Percentiles rank a stretch among this genome's conserved stretches.
Conservation (phyloP, 2,797 vertebrate genomes). For the Tiaroga cobitis region DNA sequence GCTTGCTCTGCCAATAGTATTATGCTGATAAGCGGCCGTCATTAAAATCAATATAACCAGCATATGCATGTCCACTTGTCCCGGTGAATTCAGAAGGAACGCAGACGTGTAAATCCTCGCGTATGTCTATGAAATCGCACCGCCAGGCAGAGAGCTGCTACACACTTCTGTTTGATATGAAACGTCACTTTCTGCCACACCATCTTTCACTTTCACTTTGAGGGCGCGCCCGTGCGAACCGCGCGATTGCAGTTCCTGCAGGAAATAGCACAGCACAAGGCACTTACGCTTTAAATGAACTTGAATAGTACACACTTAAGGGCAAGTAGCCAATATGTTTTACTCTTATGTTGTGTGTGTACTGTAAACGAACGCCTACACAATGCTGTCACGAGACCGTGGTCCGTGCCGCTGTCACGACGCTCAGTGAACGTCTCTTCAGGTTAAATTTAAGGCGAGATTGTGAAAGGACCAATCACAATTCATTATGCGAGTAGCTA, state of each 20-base stretch:
- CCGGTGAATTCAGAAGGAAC: background rate
- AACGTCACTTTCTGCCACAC: background rate
- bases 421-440: background rate
- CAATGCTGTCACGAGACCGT: background rate
- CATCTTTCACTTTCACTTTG: slow-evolving; percentile 26
- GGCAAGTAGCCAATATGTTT: background rate
- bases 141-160: background rate
- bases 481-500: background rate
- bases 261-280: background rate
- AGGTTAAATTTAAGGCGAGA: background rate
- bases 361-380: background rate
- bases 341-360: background rate
- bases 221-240: background rate
- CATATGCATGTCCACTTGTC: background rate
- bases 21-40: background rate
- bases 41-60: background rate
- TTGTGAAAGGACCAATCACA: background rate
- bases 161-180: background rate
- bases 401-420: background rate
- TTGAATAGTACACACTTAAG: background rate
- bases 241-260: background rate
- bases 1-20: background rate
- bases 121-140: background rate
- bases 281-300: background rate
- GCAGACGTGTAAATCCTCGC: background rate